Evolutionary conservation across 1,140 invertebrate genomes (phyloP).

Genomic region (Hyphantria cunea): DNA sequence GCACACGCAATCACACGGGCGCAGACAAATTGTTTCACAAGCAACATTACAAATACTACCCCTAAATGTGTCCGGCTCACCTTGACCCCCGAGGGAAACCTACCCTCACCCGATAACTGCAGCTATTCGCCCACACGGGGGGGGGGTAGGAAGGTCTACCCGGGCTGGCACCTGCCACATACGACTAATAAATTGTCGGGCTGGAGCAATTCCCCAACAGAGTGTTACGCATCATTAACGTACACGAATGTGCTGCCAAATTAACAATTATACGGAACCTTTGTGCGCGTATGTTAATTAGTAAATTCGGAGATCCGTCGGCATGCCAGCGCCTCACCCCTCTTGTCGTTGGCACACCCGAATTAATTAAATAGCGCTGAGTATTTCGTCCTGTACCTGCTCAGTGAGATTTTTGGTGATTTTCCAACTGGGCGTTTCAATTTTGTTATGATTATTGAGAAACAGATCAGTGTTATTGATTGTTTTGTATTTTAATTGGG

Average conservation of each 20-base stretch:
- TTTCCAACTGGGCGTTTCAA: neutral
- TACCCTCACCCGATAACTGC: neutral
- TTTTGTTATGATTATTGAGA: too few species aligned
- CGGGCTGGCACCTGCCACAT: slow-evolving; percentile 55
- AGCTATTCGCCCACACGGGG: neutral
- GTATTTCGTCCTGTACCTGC: slow-evolving; percentile 17
- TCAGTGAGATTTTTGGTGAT: slow-evolving; percentile 14
- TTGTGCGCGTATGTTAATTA: slow-evolving; percentile 73
- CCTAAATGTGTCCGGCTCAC: slow-evolving; percentile 54
- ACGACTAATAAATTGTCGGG: slow-evolving; percentile 71
- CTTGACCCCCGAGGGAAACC: slow-evolving; percentile 19
- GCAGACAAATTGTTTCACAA: slow-evolving; percentile 65
- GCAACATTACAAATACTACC: slow-evolving; percentile 60
- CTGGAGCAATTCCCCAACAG: slow-evolving; percentile 61
- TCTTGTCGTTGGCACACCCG: slow-evolving; percentile 9
- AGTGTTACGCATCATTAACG: slow-evolving; percentile 69
- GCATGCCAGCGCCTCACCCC: slow-evolving; percentile 16
- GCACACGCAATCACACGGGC: slow-evolving; percentile 42
- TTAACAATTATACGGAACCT: slow-evolving; percentile 75
- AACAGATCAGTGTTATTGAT: too few species aligned
- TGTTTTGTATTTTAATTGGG: too few species aligned
- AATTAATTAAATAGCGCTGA: slow-evolving; percentile 30
- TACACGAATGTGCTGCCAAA: slow-evolving; percentile 70
- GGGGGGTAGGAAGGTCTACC: slow-evolving; percentile 29
- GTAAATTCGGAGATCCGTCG: slow-evolving; percentile 53